Conservation (phyloP, 2,888 invertebrate species). For the Cecidostiba fungosa region DNA sequence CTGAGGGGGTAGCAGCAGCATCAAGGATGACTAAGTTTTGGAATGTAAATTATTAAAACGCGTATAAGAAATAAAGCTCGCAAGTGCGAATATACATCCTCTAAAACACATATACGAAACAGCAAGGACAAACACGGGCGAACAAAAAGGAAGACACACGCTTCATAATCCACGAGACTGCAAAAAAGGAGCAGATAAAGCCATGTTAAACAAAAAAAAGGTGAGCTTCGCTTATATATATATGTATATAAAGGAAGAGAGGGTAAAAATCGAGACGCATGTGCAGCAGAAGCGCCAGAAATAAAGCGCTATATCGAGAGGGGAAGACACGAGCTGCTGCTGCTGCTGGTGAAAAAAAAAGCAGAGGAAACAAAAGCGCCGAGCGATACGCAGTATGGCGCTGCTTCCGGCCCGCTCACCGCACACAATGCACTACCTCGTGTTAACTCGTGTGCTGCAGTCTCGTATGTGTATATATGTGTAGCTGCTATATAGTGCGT, state of each 20-base stretch:
- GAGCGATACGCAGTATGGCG: slow-evolving; percentile 78
- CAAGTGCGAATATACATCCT: background rate
- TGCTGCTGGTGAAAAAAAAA: slow-evolving; percentile 24
- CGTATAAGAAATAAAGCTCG: background rate
- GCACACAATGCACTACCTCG: slow-evolving; percentile 78
- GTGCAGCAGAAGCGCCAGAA: background rate
- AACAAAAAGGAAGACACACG: background rate
- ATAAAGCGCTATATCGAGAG: slow-evolving; percentile 6
- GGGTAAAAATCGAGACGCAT: background rate
- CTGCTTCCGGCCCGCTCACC: slow-evolving; percentile 80
- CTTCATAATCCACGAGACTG: slow-evolving; percentile 12
- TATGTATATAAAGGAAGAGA: background rate
- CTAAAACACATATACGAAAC: background rate
- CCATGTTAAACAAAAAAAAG: background rate
- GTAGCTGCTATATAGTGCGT: background rate
- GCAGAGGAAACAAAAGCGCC: slow-evolving; percentile 75
- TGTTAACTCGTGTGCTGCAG: slow-evolving; percentile 74
- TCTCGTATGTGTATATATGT: background rate
- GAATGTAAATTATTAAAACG: background rate
- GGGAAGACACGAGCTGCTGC: background rate
- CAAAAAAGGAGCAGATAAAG: slow-evolving; percentile 10
- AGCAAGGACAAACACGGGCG: slow-evolving; percentile 12
- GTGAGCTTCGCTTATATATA: background rate
- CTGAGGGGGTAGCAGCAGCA: no score
- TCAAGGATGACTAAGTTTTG: no score